A percentile compares a stretch with the other conserved stretches of the same genome.
Evolutionary conservation across 2,113 vertebrate species (phyloP).

Genomic region (Ptychochromis oligacanthus): DNA sequence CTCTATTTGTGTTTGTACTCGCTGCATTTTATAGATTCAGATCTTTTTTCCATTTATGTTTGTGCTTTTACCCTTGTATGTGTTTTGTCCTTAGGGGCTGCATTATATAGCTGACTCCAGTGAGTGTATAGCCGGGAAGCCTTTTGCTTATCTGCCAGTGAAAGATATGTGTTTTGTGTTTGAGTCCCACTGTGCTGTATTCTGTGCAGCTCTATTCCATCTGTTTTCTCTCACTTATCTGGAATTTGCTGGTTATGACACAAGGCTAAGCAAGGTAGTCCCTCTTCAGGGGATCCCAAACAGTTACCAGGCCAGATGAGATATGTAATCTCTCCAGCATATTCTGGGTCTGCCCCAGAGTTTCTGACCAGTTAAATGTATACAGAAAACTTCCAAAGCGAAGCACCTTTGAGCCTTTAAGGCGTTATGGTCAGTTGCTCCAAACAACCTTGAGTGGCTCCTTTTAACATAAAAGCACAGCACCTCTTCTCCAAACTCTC

Average conservation of each 20-base stretch:
- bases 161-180: not conserved
- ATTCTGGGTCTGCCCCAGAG: not conserved
- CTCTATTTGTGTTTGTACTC: not conserved
- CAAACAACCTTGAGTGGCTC: not conserved
- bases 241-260: rapidly evolving
- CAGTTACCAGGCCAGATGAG: not conserved
- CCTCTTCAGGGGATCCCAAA: not conserved
- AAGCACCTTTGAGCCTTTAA: too few species aligned
- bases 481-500: rapidly evolving
- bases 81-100: not conserved
- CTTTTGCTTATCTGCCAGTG: not conserved
- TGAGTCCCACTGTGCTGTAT: not conserved
- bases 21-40: not conserved
- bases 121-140: not conserved
- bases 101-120: not conserved
- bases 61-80: not conserved
- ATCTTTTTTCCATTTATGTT: not conserved
- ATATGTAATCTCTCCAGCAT: not conserved
- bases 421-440: not conserved
- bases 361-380: not conserved
- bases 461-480: not conserved
- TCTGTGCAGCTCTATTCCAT: not conserved
- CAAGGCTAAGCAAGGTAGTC: not conserved
- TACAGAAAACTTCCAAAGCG: not conserved
- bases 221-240: not conserved